phyloP scores from a whole-genome alignment of 2,113 vertebrate genomes.

The Gallinago undulata region DNA sequence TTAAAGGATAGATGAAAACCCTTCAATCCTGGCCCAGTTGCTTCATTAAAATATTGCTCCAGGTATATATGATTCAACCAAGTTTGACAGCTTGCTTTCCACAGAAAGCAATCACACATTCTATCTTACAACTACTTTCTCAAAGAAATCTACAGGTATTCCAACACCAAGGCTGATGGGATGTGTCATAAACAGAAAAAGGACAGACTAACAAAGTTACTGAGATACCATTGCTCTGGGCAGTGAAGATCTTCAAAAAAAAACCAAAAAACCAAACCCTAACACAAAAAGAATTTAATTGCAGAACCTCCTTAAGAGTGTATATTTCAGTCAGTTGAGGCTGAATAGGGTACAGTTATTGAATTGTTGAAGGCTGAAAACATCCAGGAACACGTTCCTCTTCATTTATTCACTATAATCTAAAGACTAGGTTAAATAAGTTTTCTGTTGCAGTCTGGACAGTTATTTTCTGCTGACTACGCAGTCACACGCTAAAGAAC shows the following conservation, averaged over 20 bases:
- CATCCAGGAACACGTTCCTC: background rate
- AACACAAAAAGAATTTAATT: background rate
- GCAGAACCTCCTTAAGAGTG: background rate
- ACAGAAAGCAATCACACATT: background rate
- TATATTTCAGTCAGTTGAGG: background rate
- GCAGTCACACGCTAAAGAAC: background rate
- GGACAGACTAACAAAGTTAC: background rate
- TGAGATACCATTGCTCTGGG: background rate
- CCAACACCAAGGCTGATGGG: background rate
- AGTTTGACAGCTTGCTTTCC: background rate
- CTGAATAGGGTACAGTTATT: background rate
- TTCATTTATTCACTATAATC: background rate
- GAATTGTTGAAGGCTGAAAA: slow-evolving; percentile 32
- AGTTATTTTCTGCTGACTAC: slow-evolving; percentile 30
- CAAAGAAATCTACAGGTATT: background rate
- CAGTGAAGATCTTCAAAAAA: background rate
- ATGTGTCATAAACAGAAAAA: background rate
- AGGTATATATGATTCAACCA: background rate
- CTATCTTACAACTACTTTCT: background rate
- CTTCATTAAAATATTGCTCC: slow-evolving; percentile 7
- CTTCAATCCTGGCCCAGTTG: background rate
- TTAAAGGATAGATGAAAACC: background rate
- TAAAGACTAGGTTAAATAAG: slow-evolving; percentile 7
- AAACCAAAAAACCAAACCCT: background rate
- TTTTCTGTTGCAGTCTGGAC: background rate